phyloP scores from a whole-genome alignment of 2,113 vertebrate species.

The Ctenomys sociabilis region DNA sequence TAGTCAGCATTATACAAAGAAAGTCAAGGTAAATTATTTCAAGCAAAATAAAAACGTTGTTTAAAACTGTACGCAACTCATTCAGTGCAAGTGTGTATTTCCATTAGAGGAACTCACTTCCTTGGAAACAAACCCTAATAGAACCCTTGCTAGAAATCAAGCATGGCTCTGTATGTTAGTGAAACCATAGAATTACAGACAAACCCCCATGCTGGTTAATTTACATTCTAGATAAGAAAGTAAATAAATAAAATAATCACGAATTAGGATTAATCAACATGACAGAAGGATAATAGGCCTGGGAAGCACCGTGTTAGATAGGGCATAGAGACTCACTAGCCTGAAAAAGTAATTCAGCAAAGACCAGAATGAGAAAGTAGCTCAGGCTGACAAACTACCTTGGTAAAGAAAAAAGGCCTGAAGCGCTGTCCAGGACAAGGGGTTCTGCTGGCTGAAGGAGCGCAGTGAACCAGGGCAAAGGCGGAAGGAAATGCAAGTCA shows the following conservation, averaged over 20 bases:
- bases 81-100: not conserved
- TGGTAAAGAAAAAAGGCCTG: not conserved
- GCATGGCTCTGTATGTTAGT: not conserved
- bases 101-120: not conserved
- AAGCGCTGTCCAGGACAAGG: not conserved
- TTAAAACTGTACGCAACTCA: not conserved
- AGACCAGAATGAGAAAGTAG: not conserved
- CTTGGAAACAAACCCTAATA: not conserved
- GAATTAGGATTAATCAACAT: not conserved
- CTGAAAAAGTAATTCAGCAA: not conserved
- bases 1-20: not conserved
- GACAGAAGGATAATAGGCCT: not conserved
- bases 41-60: not conserved
- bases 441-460: not conserved
- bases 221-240: slow-evolving; percentile 10
- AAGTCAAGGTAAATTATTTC: not conserved
- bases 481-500: not conserved
- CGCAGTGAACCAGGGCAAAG: not conserved
- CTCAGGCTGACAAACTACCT: not conserved
- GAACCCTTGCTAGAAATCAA: not conserved
- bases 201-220: not conserved
- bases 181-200: not conserved
- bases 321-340: not conserved
- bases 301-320: not conserved
- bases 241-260: not conserved